Evolutionary conservation across 2,113 vertebrate genomes (phyloP), one percentile per base, ranked within the genome.

Genomic region (Pteropus alecto): DNA sequence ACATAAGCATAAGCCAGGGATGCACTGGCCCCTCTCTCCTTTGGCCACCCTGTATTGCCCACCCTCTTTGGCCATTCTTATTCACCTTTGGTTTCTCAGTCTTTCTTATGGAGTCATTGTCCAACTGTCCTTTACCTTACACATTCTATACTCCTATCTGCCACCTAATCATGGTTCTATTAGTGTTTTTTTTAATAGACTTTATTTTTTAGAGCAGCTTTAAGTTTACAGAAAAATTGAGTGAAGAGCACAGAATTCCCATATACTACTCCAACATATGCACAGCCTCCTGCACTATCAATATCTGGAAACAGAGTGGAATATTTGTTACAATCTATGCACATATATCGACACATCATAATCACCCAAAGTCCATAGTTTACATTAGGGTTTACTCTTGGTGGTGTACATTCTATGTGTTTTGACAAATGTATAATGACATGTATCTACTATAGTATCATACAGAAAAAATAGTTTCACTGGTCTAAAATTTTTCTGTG

Each of bases 191-290:
- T 60, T 26, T n/a, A 54, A 51, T 51, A 73, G 5, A 73, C 13
- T 68, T 33, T 60, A 48, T 18, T n/a, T 71, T 92, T 76, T 28
- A 48, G 21, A 76, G 33, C 22, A 78, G 9, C 65, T 93, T 51
- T 74, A 92, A 92, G 48, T 58, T 81, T 76, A 43, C 28, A 58
- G 63, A 68, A 68, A 90, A 68, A 56, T 24, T 68, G 21, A 68
- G 3, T 41, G 13, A 6, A 8, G 19, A 81, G 38, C 54, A 61
- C n/a, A 30, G 58, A 74, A 35, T 56, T 92, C 38, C 51, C 35
- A 21, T 56, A 4, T 58, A 30, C 18, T 15, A 46, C 11, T 28
- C 28, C 11, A 46, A 16, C 16, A 48, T 78, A 43, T 28, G 21
- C 13, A 43, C 4, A 61, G 28, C 21, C 14, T 86, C 54, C 14